Evolutionary conservation across 2,888 invertebrate genomes (phyloP).

Genomic region (Apamea crenata): DNA sequence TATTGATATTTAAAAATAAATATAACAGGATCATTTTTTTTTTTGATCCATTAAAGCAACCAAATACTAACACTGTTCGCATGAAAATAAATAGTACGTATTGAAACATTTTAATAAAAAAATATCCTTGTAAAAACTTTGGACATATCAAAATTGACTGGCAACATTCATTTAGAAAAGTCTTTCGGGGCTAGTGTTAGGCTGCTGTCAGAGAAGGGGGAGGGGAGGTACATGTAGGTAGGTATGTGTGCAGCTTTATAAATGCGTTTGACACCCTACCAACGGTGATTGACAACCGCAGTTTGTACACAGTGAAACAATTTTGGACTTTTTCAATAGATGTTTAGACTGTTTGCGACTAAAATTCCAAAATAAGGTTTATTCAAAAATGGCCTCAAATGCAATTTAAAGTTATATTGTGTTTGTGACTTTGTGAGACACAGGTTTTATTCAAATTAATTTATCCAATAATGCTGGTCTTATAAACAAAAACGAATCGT

Average conservation of each 20-base stretch:
- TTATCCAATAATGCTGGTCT: too few relatives aligned
- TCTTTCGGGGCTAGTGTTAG: constrained; percentile 5
- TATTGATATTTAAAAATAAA: background rate
- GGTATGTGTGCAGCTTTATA: background rate
- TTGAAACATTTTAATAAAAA: background rate
- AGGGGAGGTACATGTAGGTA: background rate
- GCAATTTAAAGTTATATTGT: background rate
- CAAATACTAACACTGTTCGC: background rate
- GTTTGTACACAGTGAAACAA: constrained; percentile 11
- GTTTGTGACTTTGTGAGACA: background rate
- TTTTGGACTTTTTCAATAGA: background rate
- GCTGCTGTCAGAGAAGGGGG: constrained; percentile 3
- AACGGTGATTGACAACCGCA: constrained; percentile 34
- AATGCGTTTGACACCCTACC: constrained; percentile 24
- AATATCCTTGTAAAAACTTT: background rate
- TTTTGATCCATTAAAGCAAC: background rate
- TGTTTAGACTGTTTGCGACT: background rate
- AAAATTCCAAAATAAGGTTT: background rate
- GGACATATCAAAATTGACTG: background rate
- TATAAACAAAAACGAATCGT: background rate
- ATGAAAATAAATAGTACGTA: constrained; percentile 13
- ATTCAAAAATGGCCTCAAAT: background rate
- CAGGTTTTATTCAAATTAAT: background rate
- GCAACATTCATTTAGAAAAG: constrained; percentile 28
- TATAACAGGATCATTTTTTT: too few relatives aligned